Percentiles rank a stretch among this genome's conserved stretches.
These are phyloP conservation scores for Vicugna pacos DNA, from an alignment of 2,113 vertebrate genomes.

Conservation along the genomic window DNA sequence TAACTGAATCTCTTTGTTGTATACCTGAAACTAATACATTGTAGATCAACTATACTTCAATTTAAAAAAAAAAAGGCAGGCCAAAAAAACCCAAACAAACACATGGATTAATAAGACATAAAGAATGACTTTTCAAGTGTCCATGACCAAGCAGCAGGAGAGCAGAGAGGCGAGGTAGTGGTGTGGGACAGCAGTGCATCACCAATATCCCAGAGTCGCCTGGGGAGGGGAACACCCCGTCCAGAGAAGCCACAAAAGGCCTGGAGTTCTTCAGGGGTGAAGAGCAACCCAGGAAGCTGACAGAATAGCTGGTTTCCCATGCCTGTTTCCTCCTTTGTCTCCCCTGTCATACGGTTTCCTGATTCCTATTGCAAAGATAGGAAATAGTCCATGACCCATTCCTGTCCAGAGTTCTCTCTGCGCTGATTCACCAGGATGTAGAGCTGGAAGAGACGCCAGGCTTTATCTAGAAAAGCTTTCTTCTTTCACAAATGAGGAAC, in stretches of 20 bases:
- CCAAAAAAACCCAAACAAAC: neutral
- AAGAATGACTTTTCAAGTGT: neutral
- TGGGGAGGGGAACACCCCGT: neutral
- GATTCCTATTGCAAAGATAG: neutral
- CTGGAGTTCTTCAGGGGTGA: neutral
- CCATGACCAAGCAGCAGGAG: neutral
- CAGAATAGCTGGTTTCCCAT: neutral
- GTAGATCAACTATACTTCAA: too few species aligned
- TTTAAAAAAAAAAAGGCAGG: too few species aligned
- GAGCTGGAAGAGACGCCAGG: neutral
- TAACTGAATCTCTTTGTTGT: too few species aligned
- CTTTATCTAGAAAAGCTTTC: neutral
- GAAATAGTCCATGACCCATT: neutral
- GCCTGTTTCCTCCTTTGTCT: neutral
- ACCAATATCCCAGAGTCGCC: neutral
- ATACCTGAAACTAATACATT: too few species aligned
- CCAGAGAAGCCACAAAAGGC: neutral
- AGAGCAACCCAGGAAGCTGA: neutral
- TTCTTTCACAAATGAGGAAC: neutral
- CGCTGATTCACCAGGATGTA: neutral
- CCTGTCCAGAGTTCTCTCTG: neutral
- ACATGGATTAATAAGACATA: neutral
- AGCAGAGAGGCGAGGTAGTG: neutral
- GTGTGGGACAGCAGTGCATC: fast-evolving
- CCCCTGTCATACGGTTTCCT: neutral